phyloP scores from a whole-genome alignment of 2,113 vertebrate genomes.

The Guaruba guarouba region DNA sequence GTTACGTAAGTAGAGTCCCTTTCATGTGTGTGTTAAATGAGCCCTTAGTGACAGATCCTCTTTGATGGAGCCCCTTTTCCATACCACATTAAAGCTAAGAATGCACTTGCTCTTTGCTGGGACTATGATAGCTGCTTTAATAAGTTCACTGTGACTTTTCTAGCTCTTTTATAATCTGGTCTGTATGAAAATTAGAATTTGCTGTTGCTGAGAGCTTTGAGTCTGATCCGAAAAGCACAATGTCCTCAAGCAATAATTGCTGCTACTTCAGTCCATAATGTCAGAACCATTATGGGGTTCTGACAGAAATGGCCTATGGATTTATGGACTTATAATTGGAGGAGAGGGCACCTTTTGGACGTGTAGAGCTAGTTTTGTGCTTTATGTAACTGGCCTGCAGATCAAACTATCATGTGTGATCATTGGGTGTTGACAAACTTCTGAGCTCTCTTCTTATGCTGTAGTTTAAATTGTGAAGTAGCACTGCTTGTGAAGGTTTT shows the following conservation, averaged over 20 bases:
- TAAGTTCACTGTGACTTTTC: fast-evolving
- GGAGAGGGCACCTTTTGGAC: background rate
- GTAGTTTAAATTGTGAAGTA: background rate
- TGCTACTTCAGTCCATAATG: background rate
- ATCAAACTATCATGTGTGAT: background rate
- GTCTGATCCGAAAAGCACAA: background rate
- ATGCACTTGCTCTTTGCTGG: background rate
- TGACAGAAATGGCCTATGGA: background rate
- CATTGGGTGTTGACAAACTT: background rate
- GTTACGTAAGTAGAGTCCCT: background rate
- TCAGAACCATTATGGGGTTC: background rate
- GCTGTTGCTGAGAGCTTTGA: background rate
- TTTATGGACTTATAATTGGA: background rate
- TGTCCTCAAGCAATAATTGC: background rate
- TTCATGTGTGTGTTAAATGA: background rate
- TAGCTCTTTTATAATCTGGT: background rate
- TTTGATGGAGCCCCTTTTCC: background rate
- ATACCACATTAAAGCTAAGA: background rate
- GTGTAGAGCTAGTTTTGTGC: background rate
- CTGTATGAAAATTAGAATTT: background rate
- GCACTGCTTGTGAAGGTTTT: background rate
- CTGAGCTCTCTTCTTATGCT: background rate
- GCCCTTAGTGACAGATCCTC: background rate
- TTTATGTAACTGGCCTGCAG: background rate
- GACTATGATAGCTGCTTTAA: background rate